A percentile compares a stretch with the other conserved stretches of the same genome.
These are phyloP conservation scores for Phania funesta DNA, from an alignment of 2,888 invertebrate genomes.

Conservation along the genomic window DNA sequence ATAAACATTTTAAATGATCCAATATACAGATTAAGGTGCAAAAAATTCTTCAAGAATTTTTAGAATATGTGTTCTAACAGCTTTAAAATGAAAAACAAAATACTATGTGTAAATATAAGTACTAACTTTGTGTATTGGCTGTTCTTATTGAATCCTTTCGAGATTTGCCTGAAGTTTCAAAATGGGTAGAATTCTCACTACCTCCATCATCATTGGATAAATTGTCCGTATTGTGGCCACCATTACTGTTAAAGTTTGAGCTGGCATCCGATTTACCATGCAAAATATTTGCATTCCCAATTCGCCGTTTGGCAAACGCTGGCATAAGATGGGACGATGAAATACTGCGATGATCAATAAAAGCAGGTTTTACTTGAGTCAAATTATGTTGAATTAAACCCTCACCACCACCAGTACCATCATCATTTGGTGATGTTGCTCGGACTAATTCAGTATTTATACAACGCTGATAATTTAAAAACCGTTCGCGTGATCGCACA, in stretches of 20 bases:
- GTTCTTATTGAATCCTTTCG: constrained; percentile 32
- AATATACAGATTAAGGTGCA: too few species aligned
- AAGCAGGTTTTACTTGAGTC: constrained; percentile 68
- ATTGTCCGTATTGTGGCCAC: constrained; percentile 78
- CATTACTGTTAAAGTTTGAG: constrained; percentile 69
- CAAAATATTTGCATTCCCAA: constrained; percentile 53
- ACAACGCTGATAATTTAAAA: constrained; percentile 48
- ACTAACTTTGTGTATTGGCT: constrained; percentile 38
- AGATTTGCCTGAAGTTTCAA: constrained; percentile 18
- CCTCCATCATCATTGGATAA: constrained; percentile 57
- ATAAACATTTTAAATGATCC: too few species aligned
- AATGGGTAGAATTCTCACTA: constrained; percentile 1
- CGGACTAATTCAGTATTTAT: constrained; percentile 35
- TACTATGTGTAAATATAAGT: too few species aligned
- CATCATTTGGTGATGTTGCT: constrained; percentile 11
- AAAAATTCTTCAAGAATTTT: too few species aligned
- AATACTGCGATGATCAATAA: constrained; percentile 78
- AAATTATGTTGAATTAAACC: constrained; percentile 9
- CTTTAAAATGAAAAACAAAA: too few species aligned
- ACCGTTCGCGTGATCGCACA: constrained; percentile 49
- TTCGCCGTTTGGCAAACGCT: constrained; percentile 78
- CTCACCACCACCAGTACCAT: neutral
- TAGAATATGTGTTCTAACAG: too few species aligned
- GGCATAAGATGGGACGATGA: constrained; percentile 80
- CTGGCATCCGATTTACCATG: constrained; percentile 14